Conservation (phyloP, 2,888 invertebrate genomes). For the Saturnia pavonia region DNA sequence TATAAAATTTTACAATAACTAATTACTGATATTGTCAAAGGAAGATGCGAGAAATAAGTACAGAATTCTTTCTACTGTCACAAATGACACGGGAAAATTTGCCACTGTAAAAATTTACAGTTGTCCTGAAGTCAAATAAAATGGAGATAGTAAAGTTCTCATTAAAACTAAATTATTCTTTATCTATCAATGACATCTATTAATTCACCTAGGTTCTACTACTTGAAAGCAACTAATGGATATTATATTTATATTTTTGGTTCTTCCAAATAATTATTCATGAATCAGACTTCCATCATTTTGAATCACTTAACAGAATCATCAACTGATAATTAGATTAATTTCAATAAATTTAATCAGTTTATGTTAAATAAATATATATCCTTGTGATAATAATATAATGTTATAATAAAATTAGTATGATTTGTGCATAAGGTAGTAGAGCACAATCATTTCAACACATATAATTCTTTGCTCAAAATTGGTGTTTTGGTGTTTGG, state of each 20-base stretch:
- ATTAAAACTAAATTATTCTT: not conserved
- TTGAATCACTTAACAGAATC: not conserved
- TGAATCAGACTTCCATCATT: conserved; percentile 1
- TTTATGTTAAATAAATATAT: not conserved
- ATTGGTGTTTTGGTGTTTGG: too few relatives aligned
- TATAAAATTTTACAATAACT: too few relatives aligned
- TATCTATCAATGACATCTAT: not conserved
- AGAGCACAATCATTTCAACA: not conserved
- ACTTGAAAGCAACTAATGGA: not conserved
- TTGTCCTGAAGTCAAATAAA: too few relatives aligned
- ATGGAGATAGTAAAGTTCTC: too few relatives aligned
- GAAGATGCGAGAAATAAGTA: too few relatives aligned
- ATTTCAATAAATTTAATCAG: not conserved
- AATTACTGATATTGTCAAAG: too few relatives aligned
- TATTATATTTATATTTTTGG: not conserved
- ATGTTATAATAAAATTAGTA: not conserved
- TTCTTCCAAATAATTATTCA: not conserved
- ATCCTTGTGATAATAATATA: not conserved
- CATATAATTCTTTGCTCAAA: too few relatives aligned
- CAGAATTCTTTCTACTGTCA: too few relatives aligned
- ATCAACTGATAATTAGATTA: not conserved
- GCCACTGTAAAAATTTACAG: too few relatives aligned
- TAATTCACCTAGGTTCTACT: not conserved
- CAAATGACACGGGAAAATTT: too few relatives aligned
- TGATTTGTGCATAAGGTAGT: not conserved